Evolutionary conservation across 2,113 vertebrate species (phyloP).

Genomic region (Saccopteryx leptura): DNA sequence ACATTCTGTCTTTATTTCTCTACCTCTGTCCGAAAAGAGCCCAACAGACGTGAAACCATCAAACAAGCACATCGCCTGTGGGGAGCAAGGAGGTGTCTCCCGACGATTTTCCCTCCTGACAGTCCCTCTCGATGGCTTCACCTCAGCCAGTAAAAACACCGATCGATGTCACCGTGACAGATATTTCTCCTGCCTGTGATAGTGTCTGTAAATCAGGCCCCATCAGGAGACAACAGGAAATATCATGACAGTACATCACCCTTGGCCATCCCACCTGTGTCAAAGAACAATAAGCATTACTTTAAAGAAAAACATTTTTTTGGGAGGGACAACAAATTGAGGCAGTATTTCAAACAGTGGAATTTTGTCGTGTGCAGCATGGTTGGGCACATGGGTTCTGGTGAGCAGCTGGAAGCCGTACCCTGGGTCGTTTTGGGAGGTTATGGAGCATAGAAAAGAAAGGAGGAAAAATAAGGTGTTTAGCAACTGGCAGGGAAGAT

Average conservation of each 20-base stretch:
- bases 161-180: slow-evolving; percentile 65
- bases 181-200: background rate
- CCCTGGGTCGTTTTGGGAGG: background rate
- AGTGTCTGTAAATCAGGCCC: background rate
- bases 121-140: background rate
- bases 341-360: slow-evolving; percentile 73
- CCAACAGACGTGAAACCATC: background rate
- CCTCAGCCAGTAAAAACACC: slow-evolving; percentile 55
- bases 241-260: slow-evolving; percentile 1
- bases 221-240: slow-evolving; percentile 48
- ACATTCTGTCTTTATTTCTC: background rate
- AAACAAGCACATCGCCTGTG: background rate
- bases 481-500: background rate
- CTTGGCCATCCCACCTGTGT: background rate
- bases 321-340: slow-evolving; percentile 43
- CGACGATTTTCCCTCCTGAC: background rate
- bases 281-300: slow-evolving; percentile 73
- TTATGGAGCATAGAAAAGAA: background rate
- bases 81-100: slow-evolving; percentile 29
- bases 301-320: slow-evolving; percentile 72
- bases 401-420: no score
- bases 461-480: background rate
- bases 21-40: background rate
- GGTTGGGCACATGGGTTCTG: background rate
- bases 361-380: slow-evolving; percentile 54